phyloP scores from a whole-genome alignment of 2,797 vertebrate species.

The Paratrypauchen microcephalus region DNA sequence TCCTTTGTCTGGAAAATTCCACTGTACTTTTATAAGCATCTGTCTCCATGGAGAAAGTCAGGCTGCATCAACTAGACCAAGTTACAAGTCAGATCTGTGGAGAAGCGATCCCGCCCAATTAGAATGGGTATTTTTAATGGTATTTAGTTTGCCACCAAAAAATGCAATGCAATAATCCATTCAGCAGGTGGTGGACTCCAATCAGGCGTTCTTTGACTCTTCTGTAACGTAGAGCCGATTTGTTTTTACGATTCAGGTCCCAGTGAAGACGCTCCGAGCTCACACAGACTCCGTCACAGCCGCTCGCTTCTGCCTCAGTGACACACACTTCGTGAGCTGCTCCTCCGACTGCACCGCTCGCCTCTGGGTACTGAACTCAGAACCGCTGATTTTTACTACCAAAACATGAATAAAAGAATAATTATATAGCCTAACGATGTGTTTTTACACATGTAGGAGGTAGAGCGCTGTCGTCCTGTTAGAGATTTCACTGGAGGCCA shows the following conservation, averaged over 20 bases:
- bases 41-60: no score
- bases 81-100: no score
- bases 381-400: background rate
- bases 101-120: no score
- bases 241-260: constrained; percentile 21
- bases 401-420: no score
- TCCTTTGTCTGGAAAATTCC: no score
- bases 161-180: no score
- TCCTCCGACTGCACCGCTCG: constrained; percentile 38
- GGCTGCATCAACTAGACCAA: no score
- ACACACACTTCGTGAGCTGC: constrained; percentile 38
- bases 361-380: constrained; percentile 40
- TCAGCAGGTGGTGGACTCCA: no score
- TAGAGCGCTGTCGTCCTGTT: constrained; percentile 25
- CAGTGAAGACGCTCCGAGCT: constrained; percentile 23
- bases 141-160: no score
- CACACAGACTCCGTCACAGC: constrained; percentile 23
- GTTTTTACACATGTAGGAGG: constrained; percentile 30
- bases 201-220: background rate
- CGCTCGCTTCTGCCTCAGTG: constrained; percentile 22
- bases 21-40: no score
- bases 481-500: constrained; percentile 33
- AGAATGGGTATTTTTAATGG: no score
- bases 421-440: background rate
- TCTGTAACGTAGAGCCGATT: background rate